Percentiles rank a stretch among this genome's conserved stretches.
Evolutionary conservation across 2,888 invertebrate species (phyloP).

Genomic region (Philonicus albiceps): DNA sequence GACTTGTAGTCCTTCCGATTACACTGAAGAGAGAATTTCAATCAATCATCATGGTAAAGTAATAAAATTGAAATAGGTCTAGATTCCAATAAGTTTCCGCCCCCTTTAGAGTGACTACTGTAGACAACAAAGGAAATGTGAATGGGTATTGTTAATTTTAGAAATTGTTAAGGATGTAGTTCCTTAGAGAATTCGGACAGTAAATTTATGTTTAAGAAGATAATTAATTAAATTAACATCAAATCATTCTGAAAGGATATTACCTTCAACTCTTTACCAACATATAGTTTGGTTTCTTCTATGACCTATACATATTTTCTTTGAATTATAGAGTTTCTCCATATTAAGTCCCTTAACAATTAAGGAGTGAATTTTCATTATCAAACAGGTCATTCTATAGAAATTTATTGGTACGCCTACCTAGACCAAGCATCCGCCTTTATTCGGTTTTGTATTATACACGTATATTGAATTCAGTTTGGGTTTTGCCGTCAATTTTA

Average conservation of each 20-base stretch:
- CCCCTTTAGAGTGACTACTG: not conserved
- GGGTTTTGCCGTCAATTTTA: too few relatives aligned
- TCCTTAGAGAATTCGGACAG: not conserved
- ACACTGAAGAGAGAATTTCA: not conserved
- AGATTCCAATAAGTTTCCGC: not conserved
- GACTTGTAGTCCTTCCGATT: not conserved
- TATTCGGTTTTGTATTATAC: not conserved
- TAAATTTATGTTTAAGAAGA: not conserved
- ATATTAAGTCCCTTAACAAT: not conserved
- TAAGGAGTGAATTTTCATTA: not conserved
- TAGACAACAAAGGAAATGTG: not conserved
- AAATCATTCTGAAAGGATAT: not conserved
- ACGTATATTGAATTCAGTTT: too few relatives aligned
- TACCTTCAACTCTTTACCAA: not conserved
- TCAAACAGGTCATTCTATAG: not conserved
- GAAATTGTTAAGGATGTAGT: not conserved
- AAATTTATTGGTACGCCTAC: not conserved
- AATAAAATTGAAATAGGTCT: not conserved
- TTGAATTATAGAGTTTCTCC: not conserved
- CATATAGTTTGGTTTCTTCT: not conserved
- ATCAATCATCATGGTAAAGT: not conserved
- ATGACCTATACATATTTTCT: not conserved
- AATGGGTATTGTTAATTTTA: not conserved
- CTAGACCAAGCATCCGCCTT: not conserved
- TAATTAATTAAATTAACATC: not conserved